Evolutionary conservation across 1,140 invertebrate genomes (phyloP), one percentile per base, ranked within the genome.

Genomic region (Catajapyx aquilonaris): DNA sequence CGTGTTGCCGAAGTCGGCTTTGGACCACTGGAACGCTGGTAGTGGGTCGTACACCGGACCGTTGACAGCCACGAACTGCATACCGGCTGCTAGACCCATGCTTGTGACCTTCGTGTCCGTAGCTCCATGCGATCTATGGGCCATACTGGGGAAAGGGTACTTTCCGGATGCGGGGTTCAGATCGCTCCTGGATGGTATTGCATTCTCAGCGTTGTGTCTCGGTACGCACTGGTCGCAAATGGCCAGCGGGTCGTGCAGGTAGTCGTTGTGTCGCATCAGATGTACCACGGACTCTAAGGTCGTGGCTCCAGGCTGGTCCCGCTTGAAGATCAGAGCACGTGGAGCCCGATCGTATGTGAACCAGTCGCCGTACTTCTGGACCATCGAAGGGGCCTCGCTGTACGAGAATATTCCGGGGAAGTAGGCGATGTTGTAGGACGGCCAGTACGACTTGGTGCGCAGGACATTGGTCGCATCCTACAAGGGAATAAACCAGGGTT

Each of bases 191-290:
- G 75, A 68, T 18, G 76, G 68, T 46, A 81, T 76, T 20, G 68
- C 70, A 56, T 76, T 75, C 52, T 73, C 71, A 13, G 63, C 76
- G 51, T 65, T 72, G 55, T 76, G 79, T 1, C 75, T 73, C 4
- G 78, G 78, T 11, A 47, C 56, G 51, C 78, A 83, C 36, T 71
- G 61, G 46, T 44, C 48, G 54, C 78, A 83, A 35, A 55, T 52
- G 16, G 73, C 61, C 16, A 76, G 56, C 11, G 73, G 72, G 51
- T 81, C 78, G 50, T 76, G 54, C 36, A 55, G 60, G 54, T 61
- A 81, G 53, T 81, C 65, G 54, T 81, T 81, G 61, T 77, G 80
- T 30, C 75, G 60, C 72, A 79, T 75, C 22, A 74, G 46, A 20
- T 48, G 52, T 35, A 66, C 62, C 65, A 78, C 69, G 34, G 57